A percentile compares a stretch with the other conserved stretches of the same genome.
Conservation (phyloP, 1,140 invertebrate genomes). For the Calycopis cecrops region DNA sequence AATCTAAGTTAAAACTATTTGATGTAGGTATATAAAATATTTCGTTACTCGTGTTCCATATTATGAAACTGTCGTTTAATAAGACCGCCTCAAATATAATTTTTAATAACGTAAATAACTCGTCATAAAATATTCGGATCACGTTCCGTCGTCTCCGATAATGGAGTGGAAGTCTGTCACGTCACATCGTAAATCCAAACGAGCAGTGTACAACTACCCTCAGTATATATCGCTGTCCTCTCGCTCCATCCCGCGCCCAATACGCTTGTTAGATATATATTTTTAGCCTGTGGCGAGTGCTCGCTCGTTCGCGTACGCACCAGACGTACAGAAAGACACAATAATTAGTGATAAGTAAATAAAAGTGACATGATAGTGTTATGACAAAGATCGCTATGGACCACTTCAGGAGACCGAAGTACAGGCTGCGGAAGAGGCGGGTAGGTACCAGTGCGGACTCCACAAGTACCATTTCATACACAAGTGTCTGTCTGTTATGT, state of each 20-base stretch:
- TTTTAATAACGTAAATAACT: conserved; percentile 5
- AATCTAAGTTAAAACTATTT: too few relatives aligned
- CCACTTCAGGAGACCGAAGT: conserved; percentile 43
- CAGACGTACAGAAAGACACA: conserved; percentile 28
- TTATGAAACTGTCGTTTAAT: neutral
- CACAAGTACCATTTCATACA: too few relatives aligned
- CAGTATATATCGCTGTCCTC: neutral
- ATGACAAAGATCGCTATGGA: conserved; percentile 60
- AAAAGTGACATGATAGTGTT: conserved; percentile 52
- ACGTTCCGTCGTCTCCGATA: neutral
- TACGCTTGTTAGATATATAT: conserved; percentile 31
- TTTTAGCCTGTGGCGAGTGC: conserved; percentile 50
- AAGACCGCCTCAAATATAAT: neutral
- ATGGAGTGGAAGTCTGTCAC: conserved; percentile 7
- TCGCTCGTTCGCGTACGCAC: conserved; percentile 35
- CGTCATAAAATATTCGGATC: neutral
- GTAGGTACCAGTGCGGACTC: conserved; percentile 29
- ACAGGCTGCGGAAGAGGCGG: conserved; percentile 36
- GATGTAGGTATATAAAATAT: too few relatives aligned
- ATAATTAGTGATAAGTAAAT: conserved; percentile 28
- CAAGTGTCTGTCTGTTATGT: too few relatives aligned
- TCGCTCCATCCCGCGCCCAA: conserved; percentile 9
- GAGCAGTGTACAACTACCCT: conserved; percentile 32
- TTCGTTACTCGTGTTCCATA: too few relatives aligned
- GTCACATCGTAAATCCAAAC: conserved; percentile 8